Evolutionary conservation across 2,888 invertebrate genomes (phyloP), one percentile per base, ranked within the genome.

Genomic region (Amiota minor): DNA sequence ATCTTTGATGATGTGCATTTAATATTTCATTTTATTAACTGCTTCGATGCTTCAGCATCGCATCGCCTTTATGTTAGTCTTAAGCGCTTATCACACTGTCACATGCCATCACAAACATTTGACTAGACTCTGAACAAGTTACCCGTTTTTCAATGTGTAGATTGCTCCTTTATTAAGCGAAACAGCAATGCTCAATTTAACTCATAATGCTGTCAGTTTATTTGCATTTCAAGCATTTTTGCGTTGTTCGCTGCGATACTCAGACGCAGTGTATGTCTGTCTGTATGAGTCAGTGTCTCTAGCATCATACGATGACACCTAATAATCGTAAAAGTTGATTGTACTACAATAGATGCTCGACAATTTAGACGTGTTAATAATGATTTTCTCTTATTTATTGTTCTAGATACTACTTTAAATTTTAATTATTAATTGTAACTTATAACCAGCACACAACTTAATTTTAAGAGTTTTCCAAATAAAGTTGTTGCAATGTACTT

Each of bases 171-270:
- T 77, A 75, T 72, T 71, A 77, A 76, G 72, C 75, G 71, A 74
- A 71, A 68, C 72, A 72, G 74, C 75, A 76, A 72, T 67, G 78
- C 71, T 68, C 81, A 84, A 84, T 84, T 83, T 83, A 83, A 80
- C 80, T 83, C 83, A 83, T 83, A 83, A 83, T 81, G 79, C 80
- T 83, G 83, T 83, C 83, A 84, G 84, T 83, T 83, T 80, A 83
- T 84, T 72, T 80, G 76, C 81, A 74, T 75, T 74, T 64, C 74
- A 71, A 67, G 72, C 74, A 76, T 75, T 72, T 73, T 56, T 73
- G 75, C 69, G 73, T 69, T 75, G 71, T 74, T 77, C 71, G 18
- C n/a, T 62, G 45, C 35, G n/a, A 62, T 62, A 35, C 35, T 35
- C 62, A 62, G 35, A n/a, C 35, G 35, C 35, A 56, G 47, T 47